These are phyloP conservation scores for Tonatia bakeri DNA, from an alignment of 2,113 vertebrate genomes.

Conservation along the genomic window DNA sequence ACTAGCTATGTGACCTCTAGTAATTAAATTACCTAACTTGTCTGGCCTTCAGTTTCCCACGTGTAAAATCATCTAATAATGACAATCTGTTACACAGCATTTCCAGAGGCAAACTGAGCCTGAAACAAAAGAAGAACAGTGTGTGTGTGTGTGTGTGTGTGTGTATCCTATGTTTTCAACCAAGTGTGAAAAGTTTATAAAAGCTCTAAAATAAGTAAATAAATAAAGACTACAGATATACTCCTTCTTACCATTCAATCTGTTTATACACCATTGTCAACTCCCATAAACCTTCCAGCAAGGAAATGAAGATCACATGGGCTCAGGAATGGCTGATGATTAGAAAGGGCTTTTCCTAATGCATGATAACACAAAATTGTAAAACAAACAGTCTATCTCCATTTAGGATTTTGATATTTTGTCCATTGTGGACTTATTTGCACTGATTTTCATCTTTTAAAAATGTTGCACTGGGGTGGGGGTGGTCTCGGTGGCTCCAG, in stretches of 20 bases:
- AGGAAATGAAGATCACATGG: not conserved
- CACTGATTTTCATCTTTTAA: not conserved
- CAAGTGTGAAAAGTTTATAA: not conserved
- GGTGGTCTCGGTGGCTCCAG: constrained; percentile 39
- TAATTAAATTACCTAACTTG: not conserved
- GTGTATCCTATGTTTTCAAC: not conserved
- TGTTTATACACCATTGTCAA: not conserved
- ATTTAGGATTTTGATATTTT: not conserved
- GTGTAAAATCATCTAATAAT: not conserved
- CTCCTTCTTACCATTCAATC: not conserved
- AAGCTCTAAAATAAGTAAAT: not conserved
- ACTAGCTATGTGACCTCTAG: not conserved
- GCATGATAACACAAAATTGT: not conserved
- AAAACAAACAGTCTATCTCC: not conserved
- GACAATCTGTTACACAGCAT: not conserved
- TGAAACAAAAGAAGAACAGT: not conserved
- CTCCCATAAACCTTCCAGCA: not conserved
- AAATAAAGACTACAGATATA: not conserved
- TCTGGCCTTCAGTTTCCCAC: not conserved
- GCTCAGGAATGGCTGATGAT: not conserved
- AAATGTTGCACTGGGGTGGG: not conserved
- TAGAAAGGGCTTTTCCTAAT: not conserved
- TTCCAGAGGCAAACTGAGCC: not conserved
- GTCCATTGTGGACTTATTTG: not conserved
- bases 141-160: no score